phyloP scores from a whole-genome alignment of 53 echinoderm and acorn worm species.

The Henricia sp. region DNA sequence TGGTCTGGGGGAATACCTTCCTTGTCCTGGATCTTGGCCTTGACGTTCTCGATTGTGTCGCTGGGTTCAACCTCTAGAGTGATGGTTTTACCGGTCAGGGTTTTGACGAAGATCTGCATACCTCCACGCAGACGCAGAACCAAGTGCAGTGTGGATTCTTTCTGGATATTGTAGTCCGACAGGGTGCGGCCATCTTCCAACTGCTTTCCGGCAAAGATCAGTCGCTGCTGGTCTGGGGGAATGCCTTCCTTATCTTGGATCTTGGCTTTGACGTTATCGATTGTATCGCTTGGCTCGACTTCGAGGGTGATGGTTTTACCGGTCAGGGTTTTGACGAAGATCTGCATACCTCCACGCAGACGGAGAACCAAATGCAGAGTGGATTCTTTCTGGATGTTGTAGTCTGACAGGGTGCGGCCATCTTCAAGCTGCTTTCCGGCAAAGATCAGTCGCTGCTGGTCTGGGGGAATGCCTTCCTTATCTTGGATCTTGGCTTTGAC shows the following conservation, averaged over 20 bases:
- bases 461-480: constrained; percentile 89
- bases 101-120: constrained; percentile 95
- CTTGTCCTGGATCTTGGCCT: constrained; percentile 85
- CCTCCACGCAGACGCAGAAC: constrained; percentile 87
- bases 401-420: constrained; percentile 82
- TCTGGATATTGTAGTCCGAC: constrained; percentile 89
- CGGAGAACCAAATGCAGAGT: constrained; percentile 73
- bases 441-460: constrained; percentile 85
- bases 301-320: constrained; percentile 89
- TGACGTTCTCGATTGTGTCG: constrained; percentile 83
- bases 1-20: constrained; percentile 85
- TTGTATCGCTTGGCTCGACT: constrained; percentile 85
- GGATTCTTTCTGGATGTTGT: constrained; percentile 89
- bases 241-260: constrained; percentile 88
- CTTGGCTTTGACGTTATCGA: constrained; percentile 84
- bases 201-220: constrained; percentile 86
- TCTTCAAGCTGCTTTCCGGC: constrained; percentile 84
- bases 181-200: constrained; percentile 84
- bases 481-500: constrained; percentile 93
- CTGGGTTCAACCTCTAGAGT: constrained; percentile 84
- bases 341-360: constrained; percentile 85
- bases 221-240: constrained; percentile 87
- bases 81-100: constrained; percentile 86
- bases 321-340: constrained; percentile 92
- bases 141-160: constrained; percentile 82